Conservation (phyloP, 2,113 vertebrate species). For the Podilymbus podiceps region DNA sequence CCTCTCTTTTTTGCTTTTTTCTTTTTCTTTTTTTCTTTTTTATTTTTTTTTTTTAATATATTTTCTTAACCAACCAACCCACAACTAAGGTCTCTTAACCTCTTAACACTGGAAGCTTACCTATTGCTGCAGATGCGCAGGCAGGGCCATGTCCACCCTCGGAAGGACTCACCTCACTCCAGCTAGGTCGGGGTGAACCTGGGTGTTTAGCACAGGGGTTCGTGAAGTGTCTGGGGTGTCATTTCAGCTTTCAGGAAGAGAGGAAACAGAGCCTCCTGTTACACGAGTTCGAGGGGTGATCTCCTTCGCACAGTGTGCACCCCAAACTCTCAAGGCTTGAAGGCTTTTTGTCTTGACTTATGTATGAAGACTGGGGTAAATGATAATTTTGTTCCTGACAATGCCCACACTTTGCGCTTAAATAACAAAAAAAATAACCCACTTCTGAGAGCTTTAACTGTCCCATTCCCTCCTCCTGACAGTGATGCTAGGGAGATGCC, state of each 20-base stretch:
- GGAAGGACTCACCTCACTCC: accelerated
- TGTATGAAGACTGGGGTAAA: not conserved
- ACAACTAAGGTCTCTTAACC: accelerated
- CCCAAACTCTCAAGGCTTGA: not conserved
- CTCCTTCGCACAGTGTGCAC: not conserved
- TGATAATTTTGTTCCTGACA: not conserved
- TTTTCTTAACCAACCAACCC: too few relatives aligned
- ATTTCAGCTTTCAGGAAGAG: not conserved
- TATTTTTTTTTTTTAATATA: too few relatives aligned
- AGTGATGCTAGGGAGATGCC: not conserved
- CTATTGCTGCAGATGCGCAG: not conserved
- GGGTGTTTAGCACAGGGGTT: accelerated
- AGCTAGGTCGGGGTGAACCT: accelerated
- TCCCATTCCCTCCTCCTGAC: not conserved
- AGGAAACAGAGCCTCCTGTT: accelerated
- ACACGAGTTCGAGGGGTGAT: accelerated
- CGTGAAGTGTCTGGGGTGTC: not conserved
- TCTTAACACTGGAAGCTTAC: too few relatives aligned
- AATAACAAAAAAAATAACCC: not conserved
- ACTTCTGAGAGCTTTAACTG: not conserved
- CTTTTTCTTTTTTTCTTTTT: accelerated
- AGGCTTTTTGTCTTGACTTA: not conserved
- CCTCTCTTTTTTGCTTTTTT: accelerated
- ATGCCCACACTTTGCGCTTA: not conserved
- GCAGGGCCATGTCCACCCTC: not conserved